phyloP scores from a whole-genome alignment of 2,888 invertebrate species.

The Altica lythri region DNA sequence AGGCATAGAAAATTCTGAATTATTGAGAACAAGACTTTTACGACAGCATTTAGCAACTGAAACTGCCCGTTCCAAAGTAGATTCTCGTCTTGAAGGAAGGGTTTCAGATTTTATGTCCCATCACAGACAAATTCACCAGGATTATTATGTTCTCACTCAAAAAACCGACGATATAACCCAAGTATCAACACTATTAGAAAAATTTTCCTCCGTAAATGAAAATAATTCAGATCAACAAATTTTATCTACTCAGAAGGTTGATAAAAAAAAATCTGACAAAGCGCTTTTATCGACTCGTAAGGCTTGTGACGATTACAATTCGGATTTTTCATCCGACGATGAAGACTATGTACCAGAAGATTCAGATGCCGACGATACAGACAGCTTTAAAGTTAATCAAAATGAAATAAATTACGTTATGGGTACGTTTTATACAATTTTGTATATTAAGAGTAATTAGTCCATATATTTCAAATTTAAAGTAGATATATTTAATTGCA shows the following conservation, averaged over 20 bases:
- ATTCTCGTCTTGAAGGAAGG: conserved; percentile 11
- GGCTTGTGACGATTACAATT: too few relatives aligned
- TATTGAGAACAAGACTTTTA: conserved; percentile 18
- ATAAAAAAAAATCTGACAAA: not conserved
- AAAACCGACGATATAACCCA: conserved; percentile 18
- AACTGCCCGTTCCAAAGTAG: not conserved
- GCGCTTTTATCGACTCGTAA: not conserved
- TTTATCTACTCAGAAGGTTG: not conserved
- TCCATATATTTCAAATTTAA: not conserved
- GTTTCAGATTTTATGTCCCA: conserved; percentile 27
- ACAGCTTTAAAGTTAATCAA: not conserved
- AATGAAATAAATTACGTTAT: not conserved
- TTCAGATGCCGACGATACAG: not conserved
- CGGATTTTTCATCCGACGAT: too few relatives aligned
- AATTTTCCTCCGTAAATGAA: conserved; percentile 3
- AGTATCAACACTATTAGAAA: conserved; percentile 13
- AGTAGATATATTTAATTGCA: not conserved
- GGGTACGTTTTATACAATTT: not conserved
- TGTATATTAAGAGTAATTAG: not conserved
- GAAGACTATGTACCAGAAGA: not conserved
- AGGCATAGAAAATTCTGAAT: conserved; percentile 13
- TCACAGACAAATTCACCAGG: conserved; percentile 21
- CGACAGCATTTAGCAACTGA: conserved; percentile 17
- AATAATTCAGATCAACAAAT: not conserved
- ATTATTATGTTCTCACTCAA: conserved; percentile 11